Evolutionary conservation across 2,797 vertebrate species (phyloP).

Genomic region (Pogonophryne albipinna): DNA sequence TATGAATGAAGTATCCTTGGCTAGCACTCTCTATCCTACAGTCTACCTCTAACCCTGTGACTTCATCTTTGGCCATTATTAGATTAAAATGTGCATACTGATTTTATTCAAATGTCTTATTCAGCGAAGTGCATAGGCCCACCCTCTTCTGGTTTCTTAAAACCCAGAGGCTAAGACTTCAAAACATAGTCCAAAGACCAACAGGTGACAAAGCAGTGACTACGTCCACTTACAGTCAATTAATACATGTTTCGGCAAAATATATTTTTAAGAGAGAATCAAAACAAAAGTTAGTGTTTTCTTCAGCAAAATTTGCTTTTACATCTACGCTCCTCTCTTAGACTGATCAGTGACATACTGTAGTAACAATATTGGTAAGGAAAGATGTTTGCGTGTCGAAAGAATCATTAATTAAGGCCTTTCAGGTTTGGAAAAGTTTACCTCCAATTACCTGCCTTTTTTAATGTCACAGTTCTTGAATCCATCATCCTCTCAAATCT

Average conservation of each 20-base stretch:
- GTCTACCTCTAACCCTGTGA: neutral
- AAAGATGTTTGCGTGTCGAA: neutral
- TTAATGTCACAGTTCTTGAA: constrained; percentile 14
- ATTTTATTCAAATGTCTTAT: neutral
- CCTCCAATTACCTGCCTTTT: neutral
- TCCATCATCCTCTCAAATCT: constrained; percentile 9
- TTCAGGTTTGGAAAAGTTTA: constrained; percentile 9
- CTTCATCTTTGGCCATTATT: neutral
- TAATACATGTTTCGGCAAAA: no score
- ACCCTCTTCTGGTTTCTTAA: no score
- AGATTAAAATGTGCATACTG: neutral
- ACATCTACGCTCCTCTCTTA: neutral
- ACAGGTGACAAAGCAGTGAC: no score
- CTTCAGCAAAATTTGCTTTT: neutral
- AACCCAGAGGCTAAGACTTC: no score
- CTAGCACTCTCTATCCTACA: neutral
- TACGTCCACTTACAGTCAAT: no score
- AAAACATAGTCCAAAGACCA: no score
- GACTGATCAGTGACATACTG: neutral
- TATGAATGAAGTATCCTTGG: neutral
- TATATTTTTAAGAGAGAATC: neutral
- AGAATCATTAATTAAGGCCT: constrained; percentile 10
- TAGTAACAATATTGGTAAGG: neutral
- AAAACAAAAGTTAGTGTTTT: neutral
- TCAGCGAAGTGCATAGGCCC: no score